Evolutionary conservation across 2,888 invertebrate species (phyloP).

Genomic region (Agrochola lychnidis): DNA sequence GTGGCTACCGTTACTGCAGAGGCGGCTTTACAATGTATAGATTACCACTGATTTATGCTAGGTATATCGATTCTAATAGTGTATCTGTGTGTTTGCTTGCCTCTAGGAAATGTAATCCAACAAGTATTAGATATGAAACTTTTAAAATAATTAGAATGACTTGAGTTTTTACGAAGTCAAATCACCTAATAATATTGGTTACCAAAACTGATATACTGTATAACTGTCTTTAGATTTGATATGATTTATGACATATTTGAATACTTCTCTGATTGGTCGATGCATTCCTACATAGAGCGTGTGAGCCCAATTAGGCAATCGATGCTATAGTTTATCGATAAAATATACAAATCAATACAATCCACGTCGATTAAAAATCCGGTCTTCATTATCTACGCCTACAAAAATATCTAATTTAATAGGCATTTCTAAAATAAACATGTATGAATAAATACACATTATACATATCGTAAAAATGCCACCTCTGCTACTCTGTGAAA

Average conservation of each 20-base stretch:
- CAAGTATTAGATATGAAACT: background rate
- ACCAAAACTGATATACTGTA: conserved; percentile 9
- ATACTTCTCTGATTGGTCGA: conserved; percentile 33
- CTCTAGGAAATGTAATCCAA: background rate
- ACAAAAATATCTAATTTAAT: conserved; percentile 45
- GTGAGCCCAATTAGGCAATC: conserved; percentile 55
- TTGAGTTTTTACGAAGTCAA: background rate
- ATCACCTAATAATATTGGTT: conserved; percentile 2
- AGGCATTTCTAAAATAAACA: conserved; percentile 52
- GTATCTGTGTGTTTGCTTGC: background rate
- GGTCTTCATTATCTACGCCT: conserved; percentile 45
- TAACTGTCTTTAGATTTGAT: conserved; percentile 7
- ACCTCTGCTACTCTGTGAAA: conserved; percentile 69
- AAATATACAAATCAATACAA: conserved; percentile 57
- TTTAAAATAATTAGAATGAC: background rate
- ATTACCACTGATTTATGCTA: conserved; percentile 46
- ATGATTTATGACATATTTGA: conserved; percentile 26
- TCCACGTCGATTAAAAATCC: conserved; percentile 58
- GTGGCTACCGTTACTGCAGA: conserved; percentile 82
- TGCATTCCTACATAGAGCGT: conserved; percentile 47
- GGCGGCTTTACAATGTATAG: conserved; percentile 69
- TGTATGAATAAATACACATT: conserved; percentile 51
- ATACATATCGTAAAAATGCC: conserved; percentile 67
- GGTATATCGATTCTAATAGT: conserved; percentile 6
- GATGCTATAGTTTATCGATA: conserved; percentile 57